Conservation (phyloP, 2,113 vertebrate species). For the Cyprinodon tularosa region DNA sequence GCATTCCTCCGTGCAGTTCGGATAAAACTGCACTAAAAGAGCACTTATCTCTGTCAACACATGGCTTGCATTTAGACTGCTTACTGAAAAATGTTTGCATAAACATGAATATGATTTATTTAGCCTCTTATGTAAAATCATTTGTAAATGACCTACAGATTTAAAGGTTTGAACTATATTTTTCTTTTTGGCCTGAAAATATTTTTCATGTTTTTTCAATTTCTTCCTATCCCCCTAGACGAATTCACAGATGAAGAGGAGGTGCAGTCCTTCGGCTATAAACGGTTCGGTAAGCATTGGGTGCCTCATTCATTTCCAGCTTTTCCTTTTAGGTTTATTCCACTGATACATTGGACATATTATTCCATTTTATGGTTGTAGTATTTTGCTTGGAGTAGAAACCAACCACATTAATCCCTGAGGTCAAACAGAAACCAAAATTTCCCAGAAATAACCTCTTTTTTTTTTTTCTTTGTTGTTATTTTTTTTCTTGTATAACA, state of each 20-base stretch:
- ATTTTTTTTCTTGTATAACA: conserved; percentile 25
- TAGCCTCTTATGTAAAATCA: not conserved
- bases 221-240: conserved; percentile 78
- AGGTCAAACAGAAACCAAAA: conserved; percentile 23
- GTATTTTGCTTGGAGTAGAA: conserved; percentile 23
- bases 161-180: not conserved
- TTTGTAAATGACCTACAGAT: not conserved
- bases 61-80: not conserved
- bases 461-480: conserved; percentile 36
- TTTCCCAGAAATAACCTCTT: conserved; percentile 48
- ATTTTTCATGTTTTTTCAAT: not conserved
- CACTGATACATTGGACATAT: conserved; percentile 4
- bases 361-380: not conserved
- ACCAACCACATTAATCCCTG: conserved; percentile 5
- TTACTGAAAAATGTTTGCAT: not conserved
- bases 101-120: not conserved
- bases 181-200: not conserved
- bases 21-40: not conserved
- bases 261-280: conserved; percentile 98
- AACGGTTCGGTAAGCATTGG: conserved; percentile 93
- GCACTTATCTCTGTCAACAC: not conserved
- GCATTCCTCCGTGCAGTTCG: not conserved
- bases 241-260: conserved; percentile 97
- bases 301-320: conserved; percentile 11
- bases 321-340: conserved; percentile 4